Base-by-base conservation (phyloP, 1,140 invertebrate species). In the Stratiolaelaps scimitus region DNA sequence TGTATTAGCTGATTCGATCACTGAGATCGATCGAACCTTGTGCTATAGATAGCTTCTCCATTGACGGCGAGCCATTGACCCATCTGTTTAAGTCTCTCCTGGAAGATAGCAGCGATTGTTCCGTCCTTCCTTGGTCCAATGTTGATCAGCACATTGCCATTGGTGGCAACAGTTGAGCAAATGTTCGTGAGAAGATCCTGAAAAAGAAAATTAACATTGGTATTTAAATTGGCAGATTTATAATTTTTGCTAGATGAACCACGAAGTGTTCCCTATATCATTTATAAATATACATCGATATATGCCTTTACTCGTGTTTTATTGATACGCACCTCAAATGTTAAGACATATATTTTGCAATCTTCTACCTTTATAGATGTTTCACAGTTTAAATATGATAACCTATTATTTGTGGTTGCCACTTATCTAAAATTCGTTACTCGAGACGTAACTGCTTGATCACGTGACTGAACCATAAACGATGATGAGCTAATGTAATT, bases 1-100 rank as follows among this genome's bases (percentile, higher is more conserved):
- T n/a, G n/a, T n/a, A n/a, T n/a, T n/a, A n/a, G n/a, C n/a, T n/a
- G n/a, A n/a, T n/a, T n/a, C n/a, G n/a, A 45, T 45, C 44, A n/a
- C 13, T n/a, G 44, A n/a, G n/a, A 15, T 23, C 19, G 28, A 48
- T 23, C 47, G 20, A 4, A 48, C 66, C 70, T 72, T 2, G 74
- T 72, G 13, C 67, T 70, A 66, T 76, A 80, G 19, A 81, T 74
- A 15, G 76, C 79, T 44, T 78, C 77, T n/a, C 75, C 75, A 70
- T 81, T 78, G 7, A 75, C 70, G 17, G 73, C 69, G 15, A 81
- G 69, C 74, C 76, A 81, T 17, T 67, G 29, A n/a, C 79, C 79
- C 43, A 80, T 64, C 69, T 78, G 71, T 17, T 69, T 64, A 4
- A 80, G 71, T 53, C 80, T 46, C 44, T 80, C 77, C 66, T 81